Evolutionary conservation across 1,140 invertebrate species (phyloP), one percentile per base, ranked within the genome.

Genomic region (Octopus sinensis): DNA sequence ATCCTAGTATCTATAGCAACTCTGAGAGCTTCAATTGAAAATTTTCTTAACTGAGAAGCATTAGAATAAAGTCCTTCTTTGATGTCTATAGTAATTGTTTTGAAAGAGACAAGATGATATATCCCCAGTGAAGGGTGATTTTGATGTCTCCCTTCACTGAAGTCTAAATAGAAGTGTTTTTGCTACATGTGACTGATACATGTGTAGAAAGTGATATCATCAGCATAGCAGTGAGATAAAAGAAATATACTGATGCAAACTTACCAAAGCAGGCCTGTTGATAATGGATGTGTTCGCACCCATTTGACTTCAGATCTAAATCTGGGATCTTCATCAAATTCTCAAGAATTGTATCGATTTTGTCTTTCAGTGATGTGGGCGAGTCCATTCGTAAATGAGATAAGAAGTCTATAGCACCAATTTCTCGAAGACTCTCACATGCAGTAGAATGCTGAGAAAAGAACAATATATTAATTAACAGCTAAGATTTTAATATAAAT

Each of bases 321-420:
- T 88, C 86, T 76, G 89, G 89, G 52, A 90, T 81, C 43, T 85
- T 85, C 85, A 90, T 88, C 9, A 86, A 81, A 83, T 88, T 88
- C 62, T 90, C 88, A 53, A 90, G 83, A 23, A 90, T 88, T 82
- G 88, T 86, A 77, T 90, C 89, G 78, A 90, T 83, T 23, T 88
- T 73, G 62, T 86, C 86, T 76, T 88, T 85, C 12, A 87, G 84
- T 43, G 82, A 83, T 10, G 83, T 80, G 10, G 84, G 82, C 10
- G 85, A 80, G 82, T 90, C 88, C 43, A 80, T 68, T 53, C 89
- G 81, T 43, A 90, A 83, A 52, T 88, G 82, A 17, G 87, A 85
- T 13, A 90, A 80, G 77, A 90, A 90, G 80, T 90, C 89, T 12
- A 90, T 85, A 76, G 84, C 89, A 56, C 89, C 89, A 81, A 90